A percentile compares a stretch with the other conserved stretches of the same genome.
Evolutionary conservation across 2,888 invertebrate species (phyloP).

Genomic region (Frankliniella fusca): DNA sequence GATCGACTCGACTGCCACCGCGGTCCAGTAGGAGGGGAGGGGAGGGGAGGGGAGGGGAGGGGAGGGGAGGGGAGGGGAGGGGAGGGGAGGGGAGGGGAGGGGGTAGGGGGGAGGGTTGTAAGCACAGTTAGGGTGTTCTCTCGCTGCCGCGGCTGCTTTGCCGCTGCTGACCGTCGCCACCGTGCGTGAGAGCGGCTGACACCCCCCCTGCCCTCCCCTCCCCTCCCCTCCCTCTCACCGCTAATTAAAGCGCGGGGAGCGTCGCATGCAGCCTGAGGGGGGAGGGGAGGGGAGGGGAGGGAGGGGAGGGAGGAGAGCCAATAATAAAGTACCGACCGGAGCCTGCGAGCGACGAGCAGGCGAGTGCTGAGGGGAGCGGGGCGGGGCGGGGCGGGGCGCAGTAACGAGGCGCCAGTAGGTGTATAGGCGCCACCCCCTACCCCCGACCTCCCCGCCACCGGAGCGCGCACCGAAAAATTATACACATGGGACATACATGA

Average conservation of each 20-base stretch:
- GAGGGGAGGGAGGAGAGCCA: not conserved
- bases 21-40: constrained; percentile 33
- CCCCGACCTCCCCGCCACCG: no score
- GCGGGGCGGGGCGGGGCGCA: not conserved
- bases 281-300: not conserved
- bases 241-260: constrained; percentile 28
- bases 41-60: not conserved
- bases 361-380: not conserved
- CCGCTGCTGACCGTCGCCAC: constrained; percentile 57
- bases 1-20: constrained; percentile 46
- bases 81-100: not conserved
- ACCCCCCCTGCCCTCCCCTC: constrained; percentile 42
- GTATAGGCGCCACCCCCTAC: not conserved
- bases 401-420: not conserved
- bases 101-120: constrained; percentile 43
- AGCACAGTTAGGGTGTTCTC: no score
- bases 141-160: constrained; percentile 49
- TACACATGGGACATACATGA: no score
- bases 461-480: no score
- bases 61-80: constrained; percentile 32
- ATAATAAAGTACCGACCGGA: not conserved
- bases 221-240: constrained; percentile 38
- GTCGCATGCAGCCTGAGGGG: not conserved
- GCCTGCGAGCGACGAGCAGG: no score
- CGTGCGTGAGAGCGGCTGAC: constrained; percentile 43